Percentiles rank a stretch among this genome's conserved stretches.
These are phyloP conservation scores for Nemapogon koenigi DNA, from an alignment of 2,888 invertebrate species.

Conservation along the genomic window DNA sequence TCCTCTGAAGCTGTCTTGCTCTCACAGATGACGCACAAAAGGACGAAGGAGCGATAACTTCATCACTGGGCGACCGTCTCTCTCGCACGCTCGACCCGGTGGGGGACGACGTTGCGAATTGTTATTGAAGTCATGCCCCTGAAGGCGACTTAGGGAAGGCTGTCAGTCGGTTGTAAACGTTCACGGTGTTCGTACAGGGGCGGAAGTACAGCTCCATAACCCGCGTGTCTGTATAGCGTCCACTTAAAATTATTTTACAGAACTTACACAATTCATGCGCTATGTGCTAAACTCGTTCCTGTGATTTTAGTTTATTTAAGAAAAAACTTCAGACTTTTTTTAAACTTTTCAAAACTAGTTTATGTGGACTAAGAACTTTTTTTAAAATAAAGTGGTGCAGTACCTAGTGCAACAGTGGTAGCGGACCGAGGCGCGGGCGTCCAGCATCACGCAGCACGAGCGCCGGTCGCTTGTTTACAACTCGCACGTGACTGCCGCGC, in stretches of 20 bases:
- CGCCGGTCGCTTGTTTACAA: conserved; percentile 49
- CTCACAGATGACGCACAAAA: conserved; percentile 62
- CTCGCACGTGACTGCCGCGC: conserved; percentile 27
- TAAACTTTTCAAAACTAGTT: conserved; percentile 23
- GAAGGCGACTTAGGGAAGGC: conserved; percentile 65
- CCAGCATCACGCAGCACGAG: too few relatives aligned
- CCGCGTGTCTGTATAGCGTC: conserved; percentile 26
- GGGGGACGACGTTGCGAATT: conserved; percentile 66
- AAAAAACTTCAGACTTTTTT: conserved; percentile 20
- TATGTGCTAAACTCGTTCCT: conserved; percentile 31
- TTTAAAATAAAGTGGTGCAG: conserved; percentile 1
- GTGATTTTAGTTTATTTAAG: conserved; percentile 35
- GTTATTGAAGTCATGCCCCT: conserved; percentile 67
- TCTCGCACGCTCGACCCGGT: conserved; percentile 56
- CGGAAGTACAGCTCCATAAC: conserved; percentile 24
- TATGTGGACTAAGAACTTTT: conserved; percentile 18
- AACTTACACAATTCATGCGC: conserved; percentile 1
- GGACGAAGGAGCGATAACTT: conserved; percentile 67
- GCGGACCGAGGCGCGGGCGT: too few relatives aligned
- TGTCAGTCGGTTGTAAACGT: conserved; percentile 63
- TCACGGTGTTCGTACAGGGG: conserved; percentile 57
- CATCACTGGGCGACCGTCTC: conserved; percentile 56
- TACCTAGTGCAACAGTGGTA: neutral
- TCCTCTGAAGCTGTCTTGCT: conserved; percentile 34
- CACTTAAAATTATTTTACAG: conserved; percentile 3